Base-by-base conservation (phyloP, 2,888 invertebrate genomes). In the Lasioglossum villosulum region DNA sequence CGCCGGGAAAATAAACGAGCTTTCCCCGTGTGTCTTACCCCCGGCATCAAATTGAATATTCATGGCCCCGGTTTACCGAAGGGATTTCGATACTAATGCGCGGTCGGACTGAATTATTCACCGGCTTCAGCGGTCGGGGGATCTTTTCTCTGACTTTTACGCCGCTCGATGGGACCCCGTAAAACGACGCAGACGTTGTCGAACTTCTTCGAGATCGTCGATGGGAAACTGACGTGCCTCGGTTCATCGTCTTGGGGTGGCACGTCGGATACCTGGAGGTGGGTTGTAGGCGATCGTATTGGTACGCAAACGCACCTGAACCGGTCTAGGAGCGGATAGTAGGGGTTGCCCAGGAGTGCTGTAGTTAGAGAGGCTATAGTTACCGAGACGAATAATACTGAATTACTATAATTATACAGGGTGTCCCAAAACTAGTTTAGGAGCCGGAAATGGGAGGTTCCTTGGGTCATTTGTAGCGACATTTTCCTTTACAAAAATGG, bases 1-100 rank as follows among this genome's bases (percentile, higher is more conserved):
- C 45, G 63, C 63, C 63, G 30, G 75, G 39, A 73, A 81, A 83
- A 77, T 80, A 79, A 77, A 82, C 76, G 77, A 68, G 76, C 59
- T 71, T 27, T n/a, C 19, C 34, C 23, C 42, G n/a, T 75, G n/a
- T 75, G 45, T 66, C 23, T 56, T 59, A 30, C 16, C 23, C 56
- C 56, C 8, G 23, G 56, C 66, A 68, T 68, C 52, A 66, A 70
- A 72, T 82, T 56, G 82, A 76, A 82, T 83, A 76, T 81, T 75
- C 63, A 66, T 27, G 42, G 63, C 45, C 4, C 19, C 14, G 27
- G 59, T 23, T 14, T 52, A 19, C 2, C 23, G 59, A 27, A 12
- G 19, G 48, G 37, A 27, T 48, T 30, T 42, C 78, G 73, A 74
- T 66, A 45, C 66, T 66, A 30, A 27, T 48, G 75, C 27, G 63